Base-by-base conservation (phyloP, 2,797 vertebrate genomes). In the Parauchenoglanis ngamensis region DNA sequence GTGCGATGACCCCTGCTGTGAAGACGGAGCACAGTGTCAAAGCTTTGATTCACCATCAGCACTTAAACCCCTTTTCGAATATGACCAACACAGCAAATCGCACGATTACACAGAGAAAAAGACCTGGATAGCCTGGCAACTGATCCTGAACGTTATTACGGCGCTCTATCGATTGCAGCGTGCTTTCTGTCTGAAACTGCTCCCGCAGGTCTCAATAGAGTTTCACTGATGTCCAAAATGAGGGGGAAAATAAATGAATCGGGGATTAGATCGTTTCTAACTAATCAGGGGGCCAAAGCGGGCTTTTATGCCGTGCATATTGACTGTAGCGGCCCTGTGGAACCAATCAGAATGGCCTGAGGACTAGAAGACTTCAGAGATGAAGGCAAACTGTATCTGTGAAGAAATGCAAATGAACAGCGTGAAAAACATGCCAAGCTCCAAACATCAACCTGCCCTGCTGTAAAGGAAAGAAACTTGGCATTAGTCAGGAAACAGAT, bases 331-430 rank as follows among this genome's bases (percentile, higher is more conserved):
- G 40, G 68, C 81, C 80, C 59, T 77, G 57, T 44, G 46, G 73
- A 87, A 77, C 80, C 80, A 84, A 70, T 78, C 35, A 78, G 23
- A 68, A 87, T 12, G 17, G 31, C 49, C 80, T 31, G 59, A n/a
- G 25, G 80, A 52, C 59, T 28, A 31, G n/a, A 8, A 82, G 80
- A 67, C 59, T 81, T 81, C 23, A 63, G 57, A 87, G 35, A 84
- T 73, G 52, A 73, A 52, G 40, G 61, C 7, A 79, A 46, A 59
- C 44, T 65, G 61, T 79, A 35, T 61, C 73, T 52, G 63, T 54
- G 77, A 86, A 65, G 65, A 86, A 86, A 86, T 87, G 70, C 80
- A 87, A 83, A 87, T 65, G 59, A 84, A 84, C 44, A 84, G 49
- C 6, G 7, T 23, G 59, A 44, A 77, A 77, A 44, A 77, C 40